Evolutionary conservation across 1,140 invertebrate species (phyloP).

Genomic region (Drosophila seguyi): DNA sequence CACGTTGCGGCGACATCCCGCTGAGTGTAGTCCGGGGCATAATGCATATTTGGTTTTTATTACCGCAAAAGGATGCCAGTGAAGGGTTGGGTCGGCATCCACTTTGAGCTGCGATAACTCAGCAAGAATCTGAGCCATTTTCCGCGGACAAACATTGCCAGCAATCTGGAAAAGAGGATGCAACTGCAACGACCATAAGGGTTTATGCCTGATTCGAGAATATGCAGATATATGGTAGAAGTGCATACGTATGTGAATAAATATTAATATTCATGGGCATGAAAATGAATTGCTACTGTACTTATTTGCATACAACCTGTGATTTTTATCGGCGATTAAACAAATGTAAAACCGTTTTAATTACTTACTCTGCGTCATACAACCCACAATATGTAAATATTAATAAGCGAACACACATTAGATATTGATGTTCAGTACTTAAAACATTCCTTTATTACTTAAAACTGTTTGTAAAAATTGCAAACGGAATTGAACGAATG

Average conservation of each 20-base stretch:
- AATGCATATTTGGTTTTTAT: slow-evolving; percentile 65
- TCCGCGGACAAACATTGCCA: slow-evolving; percentile 19
- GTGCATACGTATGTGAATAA: background rate
- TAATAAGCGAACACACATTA: background rate
- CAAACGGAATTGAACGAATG: slow-evolving; percentile 36
- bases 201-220: slow-evolving; percentile 18
- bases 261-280: slow-evolving; percentile 25
- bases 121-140: slow-evolving; percentile 25
- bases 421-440: slow-evolving; percentile 10
- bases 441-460: slow-evolving; percentile 56
- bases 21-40: slow-evolving; percentile 29
- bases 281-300: background rate
- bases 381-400: too few relatives aligned
- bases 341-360: background rate
- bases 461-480: slow-evolving; percentile 40
- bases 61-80: slow-evolving; percentile 44
- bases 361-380: background rate
- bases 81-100: slow-evolving; percentile 51
- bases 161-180: slow-evolving; percentile 38
- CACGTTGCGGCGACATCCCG: slow-evolving; percentile 38
- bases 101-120: slow-evolving; percentile 34
- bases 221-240: slow-evolving; percentile 20
- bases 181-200: slow-evolving; percentile 20
- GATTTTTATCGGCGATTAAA: background rate
- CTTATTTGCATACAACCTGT: slow-evolving; percentile 2